Conservation (phyloP, 2,888 invertebrate genomes). For the Trissonchulus sp. region DNA sequence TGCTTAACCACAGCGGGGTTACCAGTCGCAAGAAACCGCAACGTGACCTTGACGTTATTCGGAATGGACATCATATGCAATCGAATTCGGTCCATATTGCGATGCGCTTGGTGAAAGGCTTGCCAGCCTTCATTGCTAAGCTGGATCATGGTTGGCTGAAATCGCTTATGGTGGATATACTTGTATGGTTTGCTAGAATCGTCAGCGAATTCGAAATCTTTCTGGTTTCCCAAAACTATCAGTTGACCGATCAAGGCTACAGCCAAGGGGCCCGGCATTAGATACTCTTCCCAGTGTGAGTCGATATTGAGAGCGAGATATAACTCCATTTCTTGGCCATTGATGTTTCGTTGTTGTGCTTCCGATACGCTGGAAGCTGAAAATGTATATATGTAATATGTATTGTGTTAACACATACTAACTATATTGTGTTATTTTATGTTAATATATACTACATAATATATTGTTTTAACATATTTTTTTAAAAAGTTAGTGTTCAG, state of each 20-base stretch:
- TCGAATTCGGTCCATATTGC: conserved; percentile 28
- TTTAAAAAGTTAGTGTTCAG: too few relatives aligned
- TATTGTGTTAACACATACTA: too few relatives aligned
- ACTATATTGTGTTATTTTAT: too few relatives aligned
- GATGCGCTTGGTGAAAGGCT: conserved; percentile 27
- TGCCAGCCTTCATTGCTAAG: conserved; percentile 28
- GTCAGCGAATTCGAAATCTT: neutral
- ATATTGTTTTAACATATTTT: too few relatives aligned
- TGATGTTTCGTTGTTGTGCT: neutral
- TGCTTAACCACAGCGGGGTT: neutral
- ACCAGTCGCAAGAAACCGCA: neutral
- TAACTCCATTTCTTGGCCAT: neutral
- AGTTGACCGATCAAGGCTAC: conserved; percentile 23
- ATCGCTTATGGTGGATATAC: conserved; percentile 6
- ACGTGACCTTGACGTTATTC: conserved; percentile 11
- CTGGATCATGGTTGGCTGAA: neutral
- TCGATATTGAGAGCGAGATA: neutral
- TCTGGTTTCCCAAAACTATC: neutral
- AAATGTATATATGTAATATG: too few relatives aligned
- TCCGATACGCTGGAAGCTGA: too few relatives aligned
- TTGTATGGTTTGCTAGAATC: neutral
- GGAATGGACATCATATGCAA: conserved; percentile 20
- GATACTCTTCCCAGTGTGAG: conserved; percentile 18
- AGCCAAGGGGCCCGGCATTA: conserved; percentile 9
- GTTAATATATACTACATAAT: too few relatives aligned